These are phyloP conservation scores for Eumerus sabulonum DNA, from an alignment of 2,888 invertebrate species.

Conservation along the genomic window DNA sequence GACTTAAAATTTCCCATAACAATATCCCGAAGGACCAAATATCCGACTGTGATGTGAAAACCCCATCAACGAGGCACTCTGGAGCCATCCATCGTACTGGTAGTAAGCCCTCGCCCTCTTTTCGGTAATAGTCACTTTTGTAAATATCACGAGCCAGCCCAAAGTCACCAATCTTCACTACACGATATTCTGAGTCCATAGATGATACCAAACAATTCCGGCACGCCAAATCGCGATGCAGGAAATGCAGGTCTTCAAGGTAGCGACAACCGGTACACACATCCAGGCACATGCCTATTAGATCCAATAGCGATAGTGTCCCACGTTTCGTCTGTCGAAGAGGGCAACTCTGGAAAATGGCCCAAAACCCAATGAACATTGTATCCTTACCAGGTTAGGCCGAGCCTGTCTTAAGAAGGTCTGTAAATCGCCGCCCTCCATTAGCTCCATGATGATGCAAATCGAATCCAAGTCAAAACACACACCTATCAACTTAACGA, in stretches of 20 bases:
- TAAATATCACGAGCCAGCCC: conserved; percentile 98
- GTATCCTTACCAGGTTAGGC: conserved; percentile 82
- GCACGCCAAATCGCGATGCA: conserved; percentile 97
- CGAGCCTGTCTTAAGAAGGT: conserved; percentile 92
- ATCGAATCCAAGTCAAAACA: conserved; percentile 96
- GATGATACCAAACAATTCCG: conserved; percentile 96
- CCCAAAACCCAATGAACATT: not conserved
- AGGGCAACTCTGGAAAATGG: not conserved
- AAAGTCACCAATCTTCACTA: conserved; percentile 94
- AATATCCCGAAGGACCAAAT: conserved; percentile 97
- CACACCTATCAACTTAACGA: conserved; percentile 94
- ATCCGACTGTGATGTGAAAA: conserved; percentile 97
- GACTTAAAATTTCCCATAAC: conserved; percentile 97
- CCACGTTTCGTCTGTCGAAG: conserved; percentile 81
- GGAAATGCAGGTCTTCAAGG: conserved; percentile 97
- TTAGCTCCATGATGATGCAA: conserved; percentile 96
- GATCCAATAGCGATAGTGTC: conserved; percentile 88
- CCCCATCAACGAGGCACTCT: conserved; percentile 96
- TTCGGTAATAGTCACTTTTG: conserved; percentile 97
- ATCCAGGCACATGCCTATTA: conserved; percentile 95
- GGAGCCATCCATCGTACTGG: conserved; percentile 99
- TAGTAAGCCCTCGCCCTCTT: conserved; percentile 93
- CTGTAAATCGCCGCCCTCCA: conserved; percentile 97
- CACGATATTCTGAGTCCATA: conserved; percentile 81
- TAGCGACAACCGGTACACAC: conserved; percentile 97